phyloP scores from a whole-genome alignment of 64 coral and sea anemone species.

The Dendronephthya gigantea region DNA sequence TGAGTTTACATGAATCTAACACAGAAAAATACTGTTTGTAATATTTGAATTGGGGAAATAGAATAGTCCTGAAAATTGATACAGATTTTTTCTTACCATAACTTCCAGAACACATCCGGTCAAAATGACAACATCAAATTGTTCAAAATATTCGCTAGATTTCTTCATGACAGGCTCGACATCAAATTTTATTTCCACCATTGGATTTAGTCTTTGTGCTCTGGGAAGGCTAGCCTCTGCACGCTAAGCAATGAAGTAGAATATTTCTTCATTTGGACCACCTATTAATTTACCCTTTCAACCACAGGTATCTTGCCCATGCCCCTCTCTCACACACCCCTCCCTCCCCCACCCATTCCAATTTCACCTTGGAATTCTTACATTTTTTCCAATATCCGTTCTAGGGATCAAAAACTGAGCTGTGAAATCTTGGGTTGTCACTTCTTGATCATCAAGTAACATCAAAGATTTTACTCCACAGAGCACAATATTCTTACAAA shows the following conservation, averaged over 20 bases:
- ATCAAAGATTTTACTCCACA: conserved; percentile 85
- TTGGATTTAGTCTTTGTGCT: conserved; percentile 74
- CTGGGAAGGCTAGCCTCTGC: conserved; percentile 63
- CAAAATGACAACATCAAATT: conserved; percentile 87
- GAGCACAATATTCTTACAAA: conserved; percentile 91
- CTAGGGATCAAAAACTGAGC: conserved; percentile 73
- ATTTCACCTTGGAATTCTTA: no score
- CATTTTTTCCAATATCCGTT: conserved; percentile 79
- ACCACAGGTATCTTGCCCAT: no score
- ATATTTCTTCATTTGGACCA: background rate
- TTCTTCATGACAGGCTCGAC: conserved; percentile 43
- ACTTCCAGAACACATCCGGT: conserved; percentile 60
- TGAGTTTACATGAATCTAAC: conserved; percentile 70
- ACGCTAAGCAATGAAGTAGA: conserved; percentile 40
- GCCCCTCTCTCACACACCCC: no score
- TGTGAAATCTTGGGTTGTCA: conserved; percentile 70
- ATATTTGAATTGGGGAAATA: no score
- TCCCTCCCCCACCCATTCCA: no score
- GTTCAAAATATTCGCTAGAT: conserved; percentile 51
- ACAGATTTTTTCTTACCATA: conserved; percentile 54
- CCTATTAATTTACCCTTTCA: no score
- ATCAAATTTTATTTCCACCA: conserved; percentile 78
- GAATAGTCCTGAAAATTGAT: no score
- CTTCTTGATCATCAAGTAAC: conserved; percentile 47
- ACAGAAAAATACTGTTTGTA: no score